Base-by-base conservation (phyloP, 2,113 vertebrate genomes). In the Chunga burmeisteri region DNA sequence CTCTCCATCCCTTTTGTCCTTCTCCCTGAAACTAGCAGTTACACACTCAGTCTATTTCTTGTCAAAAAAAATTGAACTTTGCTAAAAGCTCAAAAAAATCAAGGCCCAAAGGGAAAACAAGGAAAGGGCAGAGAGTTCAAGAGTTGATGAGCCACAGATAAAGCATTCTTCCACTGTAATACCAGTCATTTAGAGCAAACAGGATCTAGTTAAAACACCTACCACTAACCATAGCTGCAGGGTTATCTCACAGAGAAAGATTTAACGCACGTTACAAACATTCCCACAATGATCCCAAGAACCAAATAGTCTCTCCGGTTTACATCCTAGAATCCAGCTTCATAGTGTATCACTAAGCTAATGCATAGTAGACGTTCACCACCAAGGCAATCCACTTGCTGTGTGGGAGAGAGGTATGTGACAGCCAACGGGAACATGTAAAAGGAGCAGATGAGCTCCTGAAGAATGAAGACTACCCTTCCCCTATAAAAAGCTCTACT, bases 331-430 rank as follows among this genome's bases (percentile, higher is more conserved):
- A n/a, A 67, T 13, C 29, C 77, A 88, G 47, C 30, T 79, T 49
- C 42, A 12, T 21, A 32, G 11, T 3, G 4, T 34, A 27, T 11
- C 34, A 6, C 63, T 10, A n/a, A 44, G 7, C 38, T 49, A 50
- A 62, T 1, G 22, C 0, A 1, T 29, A 61, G 49, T 0, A 50
- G 40, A 52, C 8, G 3, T 27, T 40, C 42, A 36, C n/a, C 3
- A 1, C 23, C 46, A 20, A 55, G 70, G 72, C 42, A 82, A 38
- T 46, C 13, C 40, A 6, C 36, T 15, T 16, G 50, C 27, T 2
- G 15, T 0, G 9, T 7, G 20, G 17, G 10, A 59, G 9, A 83
- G 71, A 86, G 16, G 18, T 4, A 42, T 2, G 16, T 0, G 0
- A 46, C 25, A 49, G 19, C 44, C 68, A 70, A 12, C 26, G 14